Evolutionary conservation across 2,113 vertebrate species (phyloP).

Genomic region (Pteronura brasiliensis): DNA sequence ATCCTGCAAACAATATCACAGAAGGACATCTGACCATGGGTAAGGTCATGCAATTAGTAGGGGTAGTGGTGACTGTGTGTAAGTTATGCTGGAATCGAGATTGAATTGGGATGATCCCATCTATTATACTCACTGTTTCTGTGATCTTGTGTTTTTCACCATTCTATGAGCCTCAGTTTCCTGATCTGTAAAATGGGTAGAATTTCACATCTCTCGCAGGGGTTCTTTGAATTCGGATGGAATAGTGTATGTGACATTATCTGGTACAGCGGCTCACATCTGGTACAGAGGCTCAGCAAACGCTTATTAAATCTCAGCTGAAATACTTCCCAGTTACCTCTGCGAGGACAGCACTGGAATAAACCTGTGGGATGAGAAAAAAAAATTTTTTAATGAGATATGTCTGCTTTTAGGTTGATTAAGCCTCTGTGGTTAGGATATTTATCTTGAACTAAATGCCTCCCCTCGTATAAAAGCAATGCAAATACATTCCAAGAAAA

Average conservation of each 20-base stretch:
- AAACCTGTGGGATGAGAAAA: neutral
- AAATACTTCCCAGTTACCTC: conserved; percentile 28
- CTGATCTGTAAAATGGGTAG: neutral
- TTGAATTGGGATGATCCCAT: neutral
- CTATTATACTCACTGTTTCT: neutral
- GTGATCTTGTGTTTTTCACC: neutral
- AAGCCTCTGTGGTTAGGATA: neutral
- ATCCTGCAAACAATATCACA: neutral
- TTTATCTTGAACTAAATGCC: conserved; percentile 48
- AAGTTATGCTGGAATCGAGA: neutral
- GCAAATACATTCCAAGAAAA: conserved; percentile 68
- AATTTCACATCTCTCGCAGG: neutral
- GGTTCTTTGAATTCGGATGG: neutral
- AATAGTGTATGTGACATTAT: neutral
- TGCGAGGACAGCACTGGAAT: neutral
- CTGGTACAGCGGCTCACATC: neutral
- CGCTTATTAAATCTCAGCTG: conserved; percentile 30
- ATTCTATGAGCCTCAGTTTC: neutral
- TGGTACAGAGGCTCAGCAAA: neutral
- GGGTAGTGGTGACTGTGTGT: neutral
- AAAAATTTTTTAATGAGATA: neutral
- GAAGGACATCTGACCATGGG: neutral
- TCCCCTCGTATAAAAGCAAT: conserved; percentile 61
- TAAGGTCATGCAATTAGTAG: neutral
- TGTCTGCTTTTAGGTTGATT: conserved; percentile 26